These are phyloP conservation scores for Neria commutata DNA, from an alignment of 2,888 invertebrate species.

Conservation along the genomic window DNA sequence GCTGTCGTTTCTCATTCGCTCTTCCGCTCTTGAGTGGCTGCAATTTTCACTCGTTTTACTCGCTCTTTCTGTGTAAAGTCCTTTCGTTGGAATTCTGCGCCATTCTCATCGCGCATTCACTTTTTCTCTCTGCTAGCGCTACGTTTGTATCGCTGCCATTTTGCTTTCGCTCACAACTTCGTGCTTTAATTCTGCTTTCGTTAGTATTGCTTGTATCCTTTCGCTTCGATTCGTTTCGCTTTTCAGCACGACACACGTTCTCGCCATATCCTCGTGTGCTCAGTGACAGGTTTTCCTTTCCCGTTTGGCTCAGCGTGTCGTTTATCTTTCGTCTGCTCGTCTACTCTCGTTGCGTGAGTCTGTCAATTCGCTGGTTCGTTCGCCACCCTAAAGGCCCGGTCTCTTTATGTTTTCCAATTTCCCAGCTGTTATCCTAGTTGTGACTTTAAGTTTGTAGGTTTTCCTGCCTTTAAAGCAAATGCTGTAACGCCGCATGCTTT, in stretches of 20 bases:
- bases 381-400: background rate
- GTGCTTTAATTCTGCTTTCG: conserved; percentile 12
- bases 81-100: too few species aligned
- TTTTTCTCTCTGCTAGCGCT: too few species aligned
- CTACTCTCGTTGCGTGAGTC: background rate
- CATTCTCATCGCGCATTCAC: too few species aligned
- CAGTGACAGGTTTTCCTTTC: conserved; percentile 1
- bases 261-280: background rate
- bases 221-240: conserved; percentile 21
- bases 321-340: conserved; percentile 4
- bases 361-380: background rate
- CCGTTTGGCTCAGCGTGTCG: conserved; percentile 2
- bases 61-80: too few species aligned
- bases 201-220: conserved; percentile 8
- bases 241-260: conserved; percentile 5
- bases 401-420: conserved; percentile 12
- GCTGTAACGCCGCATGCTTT: background rate
- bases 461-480: conserved; percentile 1
- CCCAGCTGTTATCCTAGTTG: conserved; percentile 18
- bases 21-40: too few species aligned
- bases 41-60: too few species aligned
- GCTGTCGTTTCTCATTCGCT: too few species aligned
- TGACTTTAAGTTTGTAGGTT: conserved; percentile 22
- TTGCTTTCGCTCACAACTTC: too few species aligned
- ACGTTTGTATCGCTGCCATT: too few species aligned